Percentiles rank a stretch among this genome's conserved stretches.
Evolutionary conservation across 2,797 vertebrate species (phyloP).

Genomic region (Molossus alvarezi): DNA sequence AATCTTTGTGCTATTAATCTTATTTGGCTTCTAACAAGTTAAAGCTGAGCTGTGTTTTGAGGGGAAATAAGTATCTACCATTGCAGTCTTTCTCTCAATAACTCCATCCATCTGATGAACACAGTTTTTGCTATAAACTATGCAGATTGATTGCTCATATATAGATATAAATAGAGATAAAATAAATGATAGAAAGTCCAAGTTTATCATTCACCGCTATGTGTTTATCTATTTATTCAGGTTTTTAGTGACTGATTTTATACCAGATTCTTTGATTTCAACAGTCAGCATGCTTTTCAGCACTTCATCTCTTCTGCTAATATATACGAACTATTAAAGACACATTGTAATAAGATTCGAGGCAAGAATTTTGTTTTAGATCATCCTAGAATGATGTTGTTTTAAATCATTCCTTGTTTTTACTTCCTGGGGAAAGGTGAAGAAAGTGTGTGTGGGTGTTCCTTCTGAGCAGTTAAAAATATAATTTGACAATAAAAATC

Average conservation of each 20-base stretch:
- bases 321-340: background rate
- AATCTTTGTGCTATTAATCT: constrained; percentile 58
- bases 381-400: background rate
- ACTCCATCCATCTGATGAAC: background rate
- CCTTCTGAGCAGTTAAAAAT: background rate
- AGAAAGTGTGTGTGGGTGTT: background rate
- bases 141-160: background rate
- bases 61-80: background rate
- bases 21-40: constrained; percentile 51
- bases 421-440: background rate
- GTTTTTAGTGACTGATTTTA: background rate
- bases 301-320: background rate
- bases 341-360: background rate
- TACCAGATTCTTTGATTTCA: background rate
- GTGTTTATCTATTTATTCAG: background rate
- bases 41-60: constrained; percentile 18
- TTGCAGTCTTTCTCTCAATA: background rate
- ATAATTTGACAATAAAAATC: background rate
- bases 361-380: background rate
- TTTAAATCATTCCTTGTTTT: background rate
- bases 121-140: background rate
- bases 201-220: background rate
- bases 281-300: background rate
- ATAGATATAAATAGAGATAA: background rate
- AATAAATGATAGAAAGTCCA: background rate